Percentiles rank a stretch among this genome's conserved stretches.
These are phyloP conservation scores for Rhopalosiphum nymphaeae DNA, from an alignment of 2,888 invertebrate species.

Conservation along the genomic window DNA sequence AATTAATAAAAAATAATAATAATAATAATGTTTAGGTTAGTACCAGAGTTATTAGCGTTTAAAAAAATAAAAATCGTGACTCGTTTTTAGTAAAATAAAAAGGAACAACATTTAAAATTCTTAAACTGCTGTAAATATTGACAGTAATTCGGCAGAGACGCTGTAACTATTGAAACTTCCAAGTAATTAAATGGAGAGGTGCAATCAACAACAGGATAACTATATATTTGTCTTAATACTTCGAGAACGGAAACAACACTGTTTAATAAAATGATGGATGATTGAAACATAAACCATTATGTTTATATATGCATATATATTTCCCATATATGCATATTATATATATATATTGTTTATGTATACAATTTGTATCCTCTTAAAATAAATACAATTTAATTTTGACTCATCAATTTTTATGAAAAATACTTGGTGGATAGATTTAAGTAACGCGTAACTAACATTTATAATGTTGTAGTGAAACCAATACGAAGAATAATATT, in stretches of 20 bases:
- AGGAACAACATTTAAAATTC: constrained; percentile 37
- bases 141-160: constrained; percentile 47
- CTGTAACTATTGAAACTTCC: constrained; percentile 25
- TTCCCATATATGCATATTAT: background rate
- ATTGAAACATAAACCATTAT: constrained; percentile 23
- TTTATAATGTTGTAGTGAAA: background rate
- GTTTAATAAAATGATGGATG: constrained; percentile 58
- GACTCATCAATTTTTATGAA: constrained; percentile 18
- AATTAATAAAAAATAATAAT: background rate
- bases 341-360: background rate
- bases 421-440: background rate
- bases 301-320: background rate
- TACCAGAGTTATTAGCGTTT: background rate
- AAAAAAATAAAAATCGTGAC: background rate
- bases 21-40: background rate
- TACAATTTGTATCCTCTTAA: background rate
- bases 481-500: background rate
- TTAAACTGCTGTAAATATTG: constrained; percentile 54
- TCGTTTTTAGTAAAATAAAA: background rate
- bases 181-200: constrained; percentile 56
- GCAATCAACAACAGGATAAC: constrained; percentile 27
- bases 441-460: background rate
- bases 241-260: constrained; percentile 34
- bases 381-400: constrained; percentile 32
- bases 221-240: background rate